Base-by-base conservation (phyloP, 53 echinoderm and acorn worm genomes). In the Henricia sp. region DNA sequence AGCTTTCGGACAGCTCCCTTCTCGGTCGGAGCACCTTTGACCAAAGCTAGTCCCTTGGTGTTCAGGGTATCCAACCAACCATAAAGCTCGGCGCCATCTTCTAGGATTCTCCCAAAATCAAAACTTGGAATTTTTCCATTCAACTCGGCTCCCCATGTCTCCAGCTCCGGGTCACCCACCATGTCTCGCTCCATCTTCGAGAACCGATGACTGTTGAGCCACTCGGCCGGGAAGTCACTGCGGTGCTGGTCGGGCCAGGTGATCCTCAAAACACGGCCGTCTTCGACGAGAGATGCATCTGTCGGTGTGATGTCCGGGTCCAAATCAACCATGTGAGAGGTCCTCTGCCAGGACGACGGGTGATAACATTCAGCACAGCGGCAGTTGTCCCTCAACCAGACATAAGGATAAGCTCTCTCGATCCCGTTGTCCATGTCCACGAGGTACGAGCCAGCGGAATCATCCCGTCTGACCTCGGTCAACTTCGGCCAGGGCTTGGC, bases 341-440 rank as follows among this genome's bases (percentile, higher is more conserved):
- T 28, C 13, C 93, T 67, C 27, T 71, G 68, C 38, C 74, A 52
- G 29, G 89, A 83, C n/a, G 83, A 72, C 4, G 83, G 90, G 23
- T 93, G 89, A 51, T 83, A 93, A 71, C 93, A 93, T 27, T 86
- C 48, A 0, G 66, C 39, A 44, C 93, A 93, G 6, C 90, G 87
- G 57, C 93, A 93, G 71, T 96, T 93, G 54, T 96, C 96, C 33
- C 85, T 70, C 32, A 96, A 51, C 88, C 93, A 96, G 25, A 96
- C 93, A 69, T 84, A 96, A 0, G 96, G 96, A 37, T 94, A 96
- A 16, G 43, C 83, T 0, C 77, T 58, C 14, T 39, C 43, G 27
- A 32, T 28, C 28, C 80, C 80, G 21, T 20, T 44, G 63, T 60
- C 60, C 19, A 48, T 17, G 3, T 0, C 13, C 35, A 64, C 35